Conservation (phyloP, 1,140 invertebrate genomes). For the Panagrolaimus sp. region DNA sequence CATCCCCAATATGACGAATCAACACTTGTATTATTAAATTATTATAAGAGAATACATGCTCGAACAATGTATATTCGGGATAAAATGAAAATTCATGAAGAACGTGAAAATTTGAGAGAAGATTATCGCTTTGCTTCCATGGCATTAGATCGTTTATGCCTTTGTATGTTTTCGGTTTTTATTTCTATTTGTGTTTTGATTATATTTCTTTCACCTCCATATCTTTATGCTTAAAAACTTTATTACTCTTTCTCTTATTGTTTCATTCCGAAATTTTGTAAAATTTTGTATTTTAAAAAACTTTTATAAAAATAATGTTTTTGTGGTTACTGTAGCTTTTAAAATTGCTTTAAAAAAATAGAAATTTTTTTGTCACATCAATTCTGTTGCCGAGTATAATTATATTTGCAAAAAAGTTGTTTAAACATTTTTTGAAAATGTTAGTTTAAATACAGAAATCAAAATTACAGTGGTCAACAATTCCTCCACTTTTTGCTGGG, state of each 20-base stretch:
- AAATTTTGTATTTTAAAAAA: background rate
- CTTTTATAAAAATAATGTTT: background rate
- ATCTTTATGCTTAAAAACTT: constrained; percentile 12
- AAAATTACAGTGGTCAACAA: no score
- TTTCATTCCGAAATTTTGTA: background rate
- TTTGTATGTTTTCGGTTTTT: constrained; percentile 2
- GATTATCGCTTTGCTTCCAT: constrained; percentile 10
- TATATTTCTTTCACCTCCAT: constrained; percentile 16
- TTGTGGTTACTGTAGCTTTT: background rate
- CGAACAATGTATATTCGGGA: constrained; percentile 24
- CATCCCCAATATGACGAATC: constrained; percentile 20
- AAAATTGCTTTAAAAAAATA: no score
- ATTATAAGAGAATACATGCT: constrained; percentile 29
- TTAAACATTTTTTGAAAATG: no score
- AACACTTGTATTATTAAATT: constrained; percentile 25
- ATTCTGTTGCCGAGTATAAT: no score
- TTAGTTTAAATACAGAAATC: no score
- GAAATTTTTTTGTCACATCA: no score
- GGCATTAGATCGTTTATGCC: constrained; percentile 6
- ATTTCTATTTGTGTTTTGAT: constrained; percentile 6
- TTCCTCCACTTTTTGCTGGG: no score
- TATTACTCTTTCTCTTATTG: background rate
- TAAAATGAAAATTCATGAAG: constrained; percentile 22
- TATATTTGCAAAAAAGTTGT: no score
- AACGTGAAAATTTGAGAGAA: background rate